Percentiles rank a stretch among this genome's conserved stretches.
These are phyloP conservation scores for Stenoptilia bipunctidactyla DNA, from an alignment of 2,888 invertebrate species.

Conservation along the genomic window DNA sequence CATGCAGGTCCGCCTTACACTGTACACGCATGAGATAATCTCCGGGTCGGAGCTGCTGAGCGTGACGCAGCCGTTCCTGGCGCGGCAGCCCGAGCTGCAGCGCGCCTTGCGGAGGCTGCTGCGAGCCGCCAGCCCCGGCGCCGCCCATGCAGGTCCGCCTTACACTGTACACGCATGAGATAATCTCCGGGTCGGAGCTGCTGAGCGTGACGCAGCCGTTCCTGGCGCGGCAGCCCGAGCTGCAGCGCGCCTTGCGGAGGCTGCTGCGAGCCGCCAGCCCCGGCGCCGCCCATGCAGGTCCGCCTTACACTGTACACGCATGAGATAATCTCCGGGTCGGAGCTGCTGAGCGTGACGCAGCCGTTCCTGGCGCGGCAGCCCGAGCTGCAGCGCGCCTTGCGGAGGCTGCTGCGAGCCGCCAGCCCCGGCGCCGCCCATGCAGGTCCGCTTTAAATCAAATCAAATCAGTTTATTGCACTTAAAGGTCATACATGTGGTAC, in stretches of 20 bases:
- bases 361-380: conserved; percentile 92
- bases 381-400: conserved; percentile 92
- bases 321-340: conserved; percentile 92
- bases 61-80: conserved; percentile 90
- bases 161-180: conserved; percentile 95
- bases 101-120: conserved; percentile 95
- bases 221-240: conserved; percentile 88
- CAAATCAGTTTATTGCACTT: no score
- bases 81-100: conserved; percentile 89
- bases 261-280: conserved; percentile 87
- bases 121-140: no score
- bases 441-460: no score
- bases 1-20: no score
- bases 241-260: conserved; percentile 93
- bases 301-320: conserved; percentile 96
- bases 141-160: no score
- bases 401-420: conserved; percentile 89
- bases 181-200: conserved; percentile 91
- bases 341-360: conserved; percentile 87
- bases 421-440: no score
- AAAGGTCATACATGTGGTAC: no score
- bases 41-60: conserved; percentile 90
- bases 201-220: conserved; percentile 90
- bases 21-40: conserved; percentile 95
- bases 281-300: no score